Evolutionary conservation across 2,797 vertebrate species (phyloP), one percentile per base, ranked within the genome.

Genomic region (Dallia pectoralis): DNA sequence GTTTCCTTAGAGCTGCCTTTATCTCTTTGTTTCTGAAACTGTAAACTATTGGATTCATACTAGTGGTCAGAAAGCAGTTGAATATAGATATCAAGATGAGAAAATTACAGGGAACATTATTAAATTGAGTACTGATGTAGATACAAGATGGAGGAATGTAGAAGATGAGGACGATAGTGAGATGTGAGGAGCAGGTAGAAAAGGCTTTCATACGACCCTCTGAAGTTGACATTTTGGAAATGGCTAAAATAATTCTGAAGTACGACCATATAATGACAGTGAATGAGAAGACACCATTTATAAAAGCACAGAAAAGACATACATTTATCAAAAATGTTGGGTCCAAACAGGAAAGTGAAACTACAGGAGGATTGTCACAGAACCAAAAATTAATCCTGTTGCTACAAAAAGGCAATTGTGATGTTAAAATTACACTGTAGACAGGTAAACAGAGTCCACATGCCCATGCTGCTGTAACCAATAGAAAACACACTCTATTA

Each of bases 21-120:
- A 53, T 63, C 18, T 72, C 15, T 72, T 65, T 51, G 56, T 72
- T 72, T 64, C 40, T 63, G 36, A 49, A 72, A 49, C 40, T 33
- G 29, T 67, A 73, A n/a, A 73, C 51, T 2, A 59, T 16, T 11
- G 36, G 51, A 6, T 74, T 73, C 16, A 53, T 9, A 53, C 66
- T n/a, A 53, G 19, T 29, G 16, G 40, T 36, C 25, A 73, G 33
- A 48, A 66, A 8, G 15, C 67, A 73, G 11, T 44, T 59, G 22
- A 61, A 22, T 63, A 72, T 63, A 11, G 25, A 63, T 27, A 64
- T 63, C 8, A 64, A 49, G 16, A 63, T 47, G 12, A 64, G 56
- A 29, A 63, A 25, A 30, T 59, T 59, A 0, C 22, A 47, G 51
- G 29, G 14, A 49, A 72, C 47, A 72, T 72, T 30, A 9, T 27